Base-by-base conservation (phyloP, 2,113 vertebrate genomes). In the Lycocorax pyrrhopterus region DNA sequence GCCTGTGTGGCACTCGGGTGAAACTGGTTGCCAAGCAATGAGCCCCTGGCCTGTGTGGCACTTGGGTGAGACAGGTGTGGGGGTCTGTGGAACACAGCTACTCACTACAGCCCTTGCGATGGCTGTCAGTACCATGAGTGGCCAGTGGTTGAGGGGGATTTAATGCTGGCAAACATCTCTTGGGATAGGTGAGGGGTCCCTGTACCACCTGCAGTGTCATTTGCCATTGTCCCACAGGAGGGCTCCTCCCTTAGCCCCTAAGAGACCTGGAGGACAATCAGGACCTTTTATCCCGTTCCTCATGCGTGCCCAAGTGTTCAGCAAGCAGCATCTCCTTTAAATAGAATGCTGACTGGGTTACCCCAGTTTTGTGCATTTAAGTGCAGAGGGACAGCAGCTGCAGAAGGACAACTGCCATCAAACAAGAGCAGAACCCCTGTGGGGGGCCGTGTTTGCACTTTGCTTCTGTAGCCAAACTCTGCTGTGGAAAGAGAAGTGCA, bases 141-240 rank as follows among this genome's bases (percentile, higher is more conserved):
- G 29, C 13, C 0, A 0, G 9, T 1, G 4, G 8, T 2, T 21
- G 33, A 52, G 62, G 3, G 4, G 66, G 47, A 58, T 27, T 77
- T 18, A 22, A 12, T 6, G 39, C 53, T 46, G n/a, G 12, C 69
- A 62, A 67, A 52, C 14, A 5, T 9, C 13, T 44, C 17, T 10
- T 7, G 4, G 17, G 20, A 4, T 10, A 41, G 33, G 10, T 15
- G 2, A 9, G 14, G 5, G 27, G 10, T 11, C 30, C 32, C 15
- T 0, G 0, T 19, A 30, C 30, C 16, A 37, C 29, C 7, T 29
- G 16, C 58, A 23, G 17, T 2, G 4, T 44, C 1, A 0, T 27
- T 44, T 32, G 75, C 64, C 20, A 1, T 11, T 51, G 33, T 46
- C 33, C 30, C 37, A 8, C 10, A 32, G 41, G 13, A 32, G 21